Conservation (phyloP, 2,888 invertebrate species). For the Drosophila stalkeri region DNA sequence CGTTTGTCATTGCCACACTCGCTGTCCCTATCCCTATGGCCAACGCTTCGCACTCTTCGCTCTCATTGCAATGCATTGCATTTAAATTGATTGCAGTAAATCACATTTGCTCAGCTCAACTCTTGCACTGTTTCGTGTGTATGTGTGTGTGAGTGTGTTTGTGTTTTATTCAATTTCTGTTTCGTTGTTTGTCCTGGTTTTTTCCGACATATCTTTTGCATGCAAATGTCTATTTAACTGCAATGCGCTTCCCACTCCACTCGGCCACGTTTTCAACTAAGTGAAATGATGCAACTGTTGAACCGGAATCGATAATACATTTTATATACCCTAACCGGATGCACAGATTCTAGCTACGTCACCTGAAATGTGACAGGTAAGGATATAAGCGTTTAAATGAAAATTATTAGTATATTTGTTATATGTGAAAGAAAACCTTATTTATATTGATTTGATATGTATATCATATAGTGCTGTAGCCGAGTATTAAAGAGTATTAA, state of each 20-base stretch:
- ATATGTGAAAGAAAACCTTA: neutral
- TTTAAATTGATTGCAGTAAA: slow-evolving; percentile 84
- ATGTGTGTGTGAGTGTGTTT: slow-evolving; percentile 35
- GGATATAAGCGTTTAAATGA: too few relatives aligned
- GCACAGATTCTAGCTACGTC: neutral
- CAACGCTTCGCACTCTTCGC: slow-evolving; percentile 4
- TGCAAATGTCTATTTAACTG: slow-evolving; percentile 81
- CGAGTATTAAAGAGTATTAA: neutral
- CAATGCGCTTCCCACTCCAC: slow-evolving; percentile 43
- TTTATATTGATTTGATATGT: neutral
- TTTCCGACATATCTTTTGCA: slow-evolving; percentile 69
- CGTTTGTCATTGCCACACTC: slow-evolving; percentile 21
- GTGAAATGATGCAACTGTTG: slow-evolving; percentile 79
- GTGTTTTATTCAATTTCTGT: slow-evolving; percentile 68
- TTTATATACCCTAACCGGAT: slow-evolving; percentile 4
- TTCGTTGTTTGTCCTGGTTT: slow-evolving; percentile 69
- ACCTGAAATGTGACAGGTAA: neutral
- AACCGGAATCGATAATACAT: slow-evolving; percentile 73
- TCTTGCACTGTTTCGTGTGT: slow-evolving; percentile 28
- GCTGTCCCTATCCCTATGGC: slow-evolving; percentile 16
- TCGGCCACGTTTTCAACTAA: slow-evolving; percentile 45
- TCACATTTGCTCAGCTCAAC: slow-evolving; percentile 68
- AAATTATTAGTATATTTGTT: neutral
- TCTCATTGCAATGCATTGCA: slow-evolving; percentile 63
- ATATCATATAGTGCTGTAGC: too few relatives aligned